Evolutionary conservation across 2,888 invertebrate genomes (phyloP).

Genomic region (Drosophila antonietae): DNA sequence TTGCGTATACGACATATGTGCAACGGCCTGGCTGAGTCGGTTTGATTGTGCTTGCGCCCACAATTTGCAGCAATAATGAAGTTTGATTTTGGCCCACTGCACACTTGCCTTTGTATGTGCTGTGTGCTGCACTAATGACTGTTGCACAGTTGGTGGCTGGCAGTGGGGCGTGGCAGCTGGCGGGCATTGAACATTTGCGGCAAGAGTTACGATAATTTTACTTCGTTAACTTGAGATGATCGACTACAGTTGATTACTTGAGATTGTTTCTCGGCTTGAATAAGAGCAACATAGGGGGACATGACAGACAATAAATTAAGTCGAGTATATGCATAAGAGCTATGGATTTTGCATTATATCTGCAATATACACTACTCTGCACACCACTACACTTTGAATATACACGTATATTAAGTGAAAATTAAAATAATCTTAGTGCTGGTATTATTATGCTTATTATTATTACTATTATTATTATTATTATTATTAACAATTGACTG

Average conservation of each 20-base stretch:
- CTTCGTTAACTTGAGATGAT: conserved; percentile 15
- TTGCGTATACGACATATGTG: conserved; percentile 69
- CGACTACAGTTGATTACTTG: conserved; percentile 2
- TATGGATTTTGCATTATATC: too few species aligned
- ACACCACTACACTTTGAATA: too few species aligned
- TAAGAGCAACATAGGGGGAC: background rate
- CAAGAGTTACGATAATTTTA: conserved; percentile 1
- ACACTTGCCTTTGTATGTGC: conserved; percentile 13
- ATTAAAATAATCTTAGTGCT: too few species aligned
- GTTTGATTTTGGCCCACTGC: conserved; percentile 48
- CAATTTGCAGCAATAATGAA: conserved; percentile 64
- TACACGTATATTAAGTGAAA: too few species aligned
- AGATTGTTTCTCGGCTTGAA: background rate
- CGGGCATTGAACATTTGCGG: conserved; percentile 5
- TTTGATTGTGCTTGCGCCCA: conserved; percentile 56
- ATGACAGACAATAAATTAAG: background rate
- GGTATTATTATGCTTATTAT: too few species aligned
- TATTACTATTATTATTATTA: too few species aligned
- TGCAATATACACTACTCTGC: too few species aligned
- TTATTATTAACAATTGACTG: too few species aligned
- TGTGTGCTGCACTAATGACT: conserved; percentile 36
- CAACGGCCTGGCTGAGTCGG: conserved; percentile 11
- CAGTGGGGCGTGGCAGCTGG: background rate
- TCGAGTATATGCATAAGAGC: too few species aligned
- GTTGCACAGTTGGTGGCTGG: conserved; percentile 25